A percentile compares a stretch with the other conserved stretches of the same genome.
phyloP scores from a whole-genome alignment of 2,113 vertebrate species.

The Arvicanthis niloticus region DNA sequence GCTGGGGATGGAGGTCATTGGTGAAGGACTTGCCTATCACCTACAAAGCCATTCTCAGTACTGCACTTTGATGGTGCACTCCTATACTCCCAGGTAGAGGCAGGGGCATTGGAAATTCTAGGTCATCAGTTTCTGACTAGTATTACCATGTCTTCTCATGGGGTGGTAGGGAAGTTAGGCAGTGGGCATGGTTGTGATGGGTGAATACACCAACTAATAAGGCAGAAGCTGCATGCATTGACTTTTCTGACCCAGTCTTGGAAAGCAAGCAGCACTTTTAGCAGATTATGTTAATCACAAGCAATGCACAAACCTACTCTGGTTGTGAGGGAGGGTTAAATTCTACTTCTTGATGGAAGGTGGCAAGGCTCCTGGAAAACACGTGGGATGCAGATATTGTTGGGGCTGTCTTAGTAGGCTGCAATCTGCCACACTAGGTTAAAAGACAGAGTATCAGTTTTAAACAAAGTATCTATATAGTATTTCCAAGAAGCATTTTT shows the following conservation, averaged over 20 bases:
- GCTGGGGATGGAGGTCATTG: not conserved
- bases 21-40: not conserved
- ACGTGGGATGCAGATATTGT: conserved; percentile 57
- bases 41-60: not conserved
- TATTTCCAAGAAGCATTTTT: conserved; percentile 39
- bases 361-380: conserved; percentile 66
- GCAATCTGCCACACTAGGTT: conserved; percentile 53
- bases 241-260: not conserved
- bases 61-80: not conserved
- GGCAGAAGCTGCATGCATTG: not conserved
- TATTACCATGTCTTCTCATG: not conserved
- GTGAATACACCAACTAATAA: not conserved
- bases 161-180: not conserved
- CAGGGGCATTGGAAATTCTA: not conserved
- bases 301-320: not conserved
- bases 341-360: conserved; percentile 51
- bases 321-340: not conserved
- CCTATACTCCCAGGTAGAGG: not conserved
- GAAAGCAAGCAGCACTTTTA: not conserved
- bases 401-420: conserved; percentile 62
- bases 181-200: not conserved
- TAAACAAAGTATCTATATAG: conserved; percentile 36
- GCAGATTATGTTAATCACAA: not conserved
- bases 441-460: conserved; percentile 16
- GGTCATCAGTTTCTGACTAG: not conserved